Percentiles rank a stretch among this genome's conserved stretches.
Evolutionary conservation across 2,888 invertebrate genomes (phyloP).

Genomic region (Phengaris arion): DNA sequence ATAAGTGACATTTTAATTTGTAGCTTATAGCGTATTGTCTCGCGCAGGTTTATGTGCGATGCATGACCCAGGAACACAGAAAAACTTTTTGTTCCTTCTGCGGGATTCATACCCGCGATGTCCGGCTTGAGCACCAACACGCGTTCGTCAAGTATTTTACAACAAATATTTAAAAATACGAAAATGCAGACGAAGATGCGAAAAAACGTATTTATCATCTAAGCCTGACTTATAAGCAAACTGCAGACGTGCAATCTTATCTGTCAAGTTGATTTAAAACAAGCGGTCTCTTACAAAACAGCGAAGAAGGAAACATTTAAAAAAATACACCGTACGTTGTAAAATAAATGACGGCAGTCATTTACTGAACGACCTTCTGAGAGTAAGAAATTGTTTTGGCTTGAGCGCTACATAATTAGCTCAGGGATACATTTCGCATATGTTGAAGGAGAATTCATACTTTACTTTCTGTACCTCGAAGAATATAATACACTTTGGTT

Average conservation of each 20-base stretch:
- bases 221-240: slow-evolving; percentile 5
- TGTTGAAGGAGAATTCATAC: not conserved
- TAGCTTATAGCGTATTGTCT: no score
- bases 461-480: not conserved
- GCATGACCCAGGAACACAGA: no score
- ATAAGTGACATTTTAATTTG: no score
- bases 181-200: not conserved
- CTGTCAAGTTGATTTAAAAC: slow-evolving; percentile 15
- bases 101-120: no score
- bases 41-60: no score
- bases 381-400: slow-evolving; percentile 7
- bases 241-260: not conserved
- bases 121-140: no score
- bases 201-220: not conserved
- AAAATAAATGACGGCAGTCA: not conserved
- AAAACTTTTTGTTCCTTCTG: no score
- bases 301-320: not conserved
- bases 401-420: not conserved
- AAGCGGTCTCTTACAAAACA: not conserved
- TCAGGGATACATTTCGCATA: not conserved
- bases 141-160: no score
- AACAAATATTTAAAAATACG: not conserved
- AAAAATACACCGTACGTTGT: not conserved
- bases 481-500: not conserved
- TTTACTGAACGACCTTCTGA: slow-evolving; percentile 8